Evolutionary conservation across 2,113 vertebrate species (phyloP).

Genomic region (Lagopus leucura): DNA sequence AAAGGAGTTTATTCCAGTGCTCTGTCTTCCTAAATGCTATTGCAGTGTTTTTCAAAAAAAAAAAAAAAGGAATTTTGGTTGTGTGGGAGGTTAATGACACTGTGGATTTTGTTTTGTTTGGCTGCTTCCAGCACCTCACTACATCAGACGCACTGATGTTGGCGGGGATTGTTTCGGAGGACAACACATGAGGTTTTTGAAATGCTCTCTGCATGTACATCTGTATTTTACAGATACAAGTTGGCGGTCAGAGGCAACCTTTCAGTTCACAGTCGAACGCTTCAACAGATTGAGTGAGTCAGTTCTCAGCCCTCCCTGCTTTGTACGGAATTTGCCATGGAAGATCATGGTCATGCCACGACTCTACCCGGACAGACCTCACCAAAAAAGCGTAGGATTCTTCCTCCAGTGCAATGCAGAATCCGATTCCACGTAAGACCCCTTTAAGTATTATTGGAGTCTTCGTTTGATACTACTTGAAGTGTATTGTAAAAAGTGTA

Average conservation of each 20-base stretch:
- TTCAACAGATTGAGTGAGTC: constrained; percentile 97
- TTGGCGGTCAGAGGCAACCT: constrained; percentile 98
- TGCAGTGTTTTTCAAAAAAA: neutral
- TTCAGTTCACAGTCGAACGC: constrained; percentile 96
- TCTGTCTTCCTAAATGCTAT: neutral
- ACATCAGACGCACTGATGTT: rapidly evolving
- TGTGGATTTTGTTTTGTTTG: neutral
- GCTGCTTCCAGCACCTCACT: neutral
- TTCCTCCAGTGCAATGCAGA: constrained; percentile 99
- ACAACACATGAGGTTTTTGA: neutral
- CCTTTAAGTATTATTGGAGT: constrained; percentile 29
- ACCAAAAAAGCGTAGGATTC: constrained; percentile 99
- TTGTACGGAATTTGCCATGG: constrained; percentile 97
- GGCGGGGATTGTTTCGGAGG: neutral
- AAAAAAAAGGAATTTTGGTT: neutral
- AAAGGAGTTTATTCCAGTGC: neutral
- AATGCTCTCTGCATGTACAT: neutral
- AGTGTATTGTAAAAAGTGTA: neutral
- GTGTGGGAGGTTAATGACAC: neutral
- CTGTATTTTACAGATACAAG: constrained; percentile 88
- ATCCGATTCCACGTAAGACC: constrained; percentile 96
- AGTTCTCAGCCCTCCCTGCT: constrained; percentile 97
- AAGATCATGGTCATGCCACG: constrained; percentile 99
- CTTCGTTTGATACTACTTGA: neutral
- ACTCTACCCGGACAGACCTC: constrained; percentile 95